A percentile compares a stretch with the other conserved stretches of the same genome.
phyloP scores from a whole-genome alignment of 2,113 vertebrate genomes.

The Geococcyx californianus region DNA sequence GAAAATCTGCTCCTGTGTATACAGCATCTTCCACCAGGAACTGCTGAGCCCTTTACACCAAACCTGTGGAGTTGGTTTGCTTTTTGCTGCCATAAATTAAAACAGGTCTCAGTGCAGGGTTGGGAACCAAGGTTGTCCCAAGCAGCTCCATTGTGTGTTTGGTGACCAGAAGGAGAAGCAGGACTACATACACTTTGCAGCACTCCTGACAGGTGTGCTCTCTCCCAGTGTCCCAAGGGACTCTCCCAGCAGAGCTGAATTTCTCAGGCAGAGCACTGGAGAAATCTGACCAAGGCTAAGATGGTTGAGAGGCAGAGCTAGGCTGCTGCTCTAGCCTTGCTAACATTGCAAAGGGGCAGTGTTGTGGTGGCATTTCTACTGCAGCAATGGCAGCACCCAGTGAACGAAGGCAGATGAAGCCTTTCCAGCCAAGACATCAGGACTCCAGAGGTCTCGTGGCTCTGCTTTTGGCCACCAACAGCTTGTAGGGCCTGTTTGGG shows the following conservation, averaged over 20 bases:
- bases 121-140: background rate
- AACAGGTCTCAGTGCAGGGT: background rate
- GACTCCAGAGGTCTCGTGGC: background rate
- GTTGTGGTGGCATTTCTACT: background rate
- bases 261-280: background rate
- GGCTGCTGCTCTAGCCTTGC: background rate
- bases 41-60: background rate
- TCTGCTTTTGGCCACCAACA: background rate
- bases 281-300: background rate
- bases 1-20: background rate
- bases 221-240: background rate
- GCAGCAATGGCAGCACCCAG: accelerated
- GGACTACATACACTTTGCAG: background rate
- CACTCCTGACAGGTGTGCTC: background rate
- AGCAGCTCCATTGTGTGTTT: background rate
- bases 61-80: background rate
- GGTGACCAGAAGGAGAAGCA: background rate
- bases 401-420: background rate
- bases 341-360: background rate
- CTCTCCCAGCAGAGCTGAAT: background rate
- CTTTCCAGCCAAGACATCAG: background rate
- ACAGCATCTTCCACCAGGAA: background rate
- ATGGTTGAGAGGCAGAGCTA: background rate
- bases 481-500: background rate
- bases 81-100: background rate